Conservation (phyloP, 1,140 invertebrate genomes). For the Drosophila hydei region DNA sequence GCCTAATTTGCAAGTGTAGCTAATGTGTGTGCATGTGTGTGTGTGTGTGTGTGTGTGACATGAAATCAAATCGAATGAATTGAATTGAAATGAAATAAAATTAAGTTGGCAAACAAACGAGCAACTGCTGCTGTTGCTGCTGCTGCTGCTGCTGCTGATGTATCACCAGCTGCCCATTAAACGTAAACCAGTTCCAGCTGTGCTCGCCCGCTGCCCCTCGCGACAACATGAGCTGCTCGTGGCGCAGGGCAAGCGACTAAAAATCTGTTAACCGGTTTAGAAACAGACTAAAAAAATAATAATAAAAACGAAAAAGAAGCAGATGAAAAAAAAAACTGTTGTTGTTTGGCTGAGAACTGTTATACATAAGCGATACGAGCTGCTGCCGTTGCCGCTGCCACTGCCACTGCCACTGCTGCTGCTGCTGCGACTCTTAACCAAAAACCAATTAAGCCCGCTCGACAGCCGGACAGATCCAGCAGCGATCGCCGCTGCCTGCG, state of each 20-base stretch:
- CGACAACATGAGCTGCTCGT: not conserved
- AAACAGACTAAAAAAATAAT: conserved; percentile 37
- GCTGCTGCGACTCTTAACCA: conserved; percentile 14
- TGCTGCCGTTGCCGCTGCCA: conserved; percentile 11
- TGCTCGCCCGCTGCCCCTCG: not conserved
- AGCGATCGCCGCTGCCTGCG: conserved; percentile 16
- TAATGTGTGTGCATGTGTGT: not conserved
- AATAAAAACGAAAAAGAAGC: not conserved
- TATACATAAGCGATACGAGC: conserved; percentile 39
- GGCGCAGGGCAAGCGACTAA: conserved; percentile 34
- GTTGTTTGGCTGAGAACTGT: conserved; percentile 41
- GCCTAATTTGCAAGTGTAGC: not conserved
- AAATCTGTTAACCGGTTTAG: conserved; percentile 62
- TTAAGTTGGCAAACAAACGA: conserved; percentile 12
- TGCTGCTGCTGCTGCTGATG: conserved; percentile 19
- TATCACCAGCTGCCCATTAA: conserved; percentile 53
- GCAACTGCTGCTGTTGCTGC: conserved; percentile 11
- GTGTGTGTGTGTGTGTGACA: conserved; percentile 1
- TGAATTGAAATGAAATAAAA: conserved; percentile 16
- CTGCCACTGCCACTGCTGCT: conserved; percentile 6
- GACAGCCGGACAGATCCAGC: conserved; percentile 10
- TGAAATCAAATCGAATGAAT: conserved; percentile 17
- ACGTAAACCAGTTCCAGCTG: conserved; percentile 54
- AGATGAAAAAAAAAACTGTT: conserved; percentile 12
- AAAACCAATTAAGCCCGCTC: conserved; percentile 49